Evolutionary conservation across 2,797 vertebrate species (phyloP).

Genomic region (Sebastes kiyomatsui): DNA sequence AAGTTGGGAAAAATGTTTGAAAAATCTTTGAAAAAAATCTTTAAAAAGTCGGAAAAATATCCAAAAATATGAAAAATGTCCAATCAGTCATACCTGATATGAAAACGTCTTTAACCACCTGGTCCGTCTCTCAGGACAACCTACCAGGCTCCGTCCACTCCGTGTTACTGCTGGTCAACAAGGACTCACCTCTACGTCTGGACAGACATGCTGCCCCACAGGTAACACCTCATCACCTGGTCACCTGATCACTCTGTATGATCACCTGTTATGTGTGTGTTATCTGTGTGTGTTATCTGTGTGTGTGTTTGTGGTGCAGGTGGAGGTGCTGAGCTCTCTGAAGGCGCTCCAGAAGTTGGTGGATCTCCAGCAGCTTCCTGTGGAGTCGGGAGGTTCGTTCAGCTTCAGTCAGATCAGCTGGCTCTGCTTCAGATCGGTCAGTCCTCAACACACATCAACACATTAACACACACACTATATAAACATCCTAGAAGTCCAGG

Average conservation of each 20-base stretch:
- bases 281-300: no score
- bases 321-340: slow-evolving; percentile 86
- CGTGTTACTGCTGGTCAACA: slow-evolving; percentile 85
- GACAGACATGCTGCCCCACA: slow-evolving; percentile 83
- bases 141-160: slow-evolving; percentile 84
- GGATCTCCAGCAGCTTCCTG: slow-evolving; percentile 85
- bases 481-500: no score
- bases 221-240: slow-evolving; percentile 72
- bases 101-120: not conserved
- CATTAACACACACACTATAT: not conserved
- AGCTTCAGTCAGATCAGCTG: slow-evolving; percentile 89
- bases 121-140: slow-evolving; percentile 75
- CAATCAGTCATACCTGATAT: no score
- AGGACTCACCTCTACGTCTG: slow-evolving; percentile 77
- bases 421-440: slow-evolving; percentile 90
- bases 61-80: no score
- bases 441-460: slow-evolving; percentile 19
- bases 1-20: no score
- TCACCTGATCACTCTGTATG: no score
- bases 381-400: slow-evolving; percentile 87
- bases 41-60: no score
- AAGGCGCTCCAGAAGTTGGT: slow-evolving; percentile 89
- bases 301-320: slow-evolving; percentile 67
- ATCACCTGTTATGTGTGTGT: no score
- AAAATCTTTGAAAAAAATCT: no score